Evolutionary conservation across 2,888 invertebrate genomes (phyloP), one percentile per base, ranked within the genome.

Genomic region (Ischnura elegans): DNA sequence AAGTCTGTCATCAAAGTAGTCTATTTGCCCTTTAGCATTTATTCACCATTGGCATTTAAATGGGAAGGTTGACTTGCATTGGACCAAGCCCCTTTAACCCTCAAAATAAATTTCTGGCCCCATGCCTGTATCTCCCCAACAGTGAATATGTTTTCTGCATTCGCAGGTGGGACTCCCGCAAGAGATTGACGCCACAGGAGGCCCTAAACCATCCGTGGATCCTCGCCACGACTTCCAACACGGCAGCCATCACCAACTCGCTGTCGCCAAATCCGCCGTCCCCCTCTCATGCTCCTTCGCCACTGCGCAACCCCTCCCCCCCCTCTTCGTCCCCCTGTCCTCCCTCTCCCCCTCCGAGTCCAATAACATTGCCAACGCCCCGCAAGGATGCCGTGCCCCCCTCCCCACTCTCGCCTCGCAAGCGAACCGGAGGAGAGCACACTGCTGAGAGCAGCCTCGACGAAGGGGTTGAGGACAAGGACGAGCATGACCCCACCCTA

Each of bases 151-250:
- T 94, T 94, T 87, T 66, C 61, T 93, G 94, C 94, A 94, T 90
- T 95, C 95, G 6, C 96, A 98, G 98, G 96, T 99, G 99, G 99
- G 99, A 99, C 96, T 98, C 99, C 36, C 98, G 98, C 95, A 98
- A 98, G 94, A 97, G 99, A 94, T 97, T 99, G 97, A 99, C 98
- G 5, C 98, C 99, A 0, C 98, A 98, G 93, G 99, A 99, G 95
- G 99, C 99, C 2, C 97, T 98, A 43, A 97, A 98, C 93, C 99
- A 99, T 96, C 98, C 98, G 95, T 99, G 98, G 98, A 96, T 99
- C 85, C 87, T 61, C 8, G 95, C 93, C 47, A 93, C 94, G 21
- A 66, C 93, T 0, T 45, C 87, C 10, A 51, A 93, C 94, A n/a
- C 93, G 94, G 93, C 94, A 93, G n/a, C 93, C 94, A 94, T 94